phyloP scores from a whole-genome alignment of 2,797 vertebrate genomes.

The Pangasius larnaudii region DNA sequence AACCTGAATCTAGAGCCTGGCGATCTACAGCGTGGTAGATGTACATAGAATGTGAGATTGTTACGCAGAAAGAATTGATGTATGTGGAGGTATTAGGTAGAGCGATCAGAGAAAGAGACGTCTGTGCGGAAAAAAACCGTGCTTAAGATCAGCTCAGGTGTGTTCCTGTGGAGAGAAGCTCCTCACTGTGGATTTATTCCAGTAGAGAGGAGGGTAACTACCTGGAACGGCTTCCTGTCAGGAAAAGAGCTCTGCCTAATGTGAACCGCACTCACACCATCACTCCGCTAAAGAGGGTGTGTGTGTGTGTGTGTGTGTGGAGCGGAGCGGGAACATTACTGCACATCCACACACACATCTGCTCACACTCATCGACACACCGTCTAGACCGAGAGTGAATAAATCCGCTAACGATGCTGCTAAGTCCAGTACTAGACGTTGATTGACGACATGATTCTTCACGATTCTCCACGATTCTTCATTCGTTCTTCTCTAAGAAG shows the following conservation, averaged over 20 bases:
- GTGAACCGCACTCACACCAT: slow-evolving; percentile 41
- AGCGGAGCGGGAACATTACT: slow-evolving; percentile 28
- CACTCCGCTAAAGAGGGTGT: slow-evolving; percentile 26
- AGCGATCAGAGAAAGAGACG: slow-evolving; percentile 31
- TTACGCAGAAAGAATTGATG: not conserved
- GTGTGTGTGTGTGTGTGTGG: slow-evolving; percentile 14
- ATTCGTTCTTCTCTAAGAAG: not conserved
- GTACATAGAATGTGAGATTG: not conserved
- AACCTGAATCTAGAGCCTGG: not conserved
- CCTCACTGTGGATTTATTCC: slow-evolving; percentile 51
- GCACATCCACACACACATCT: not conserved
- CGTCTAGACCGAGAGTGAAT: not conserved
- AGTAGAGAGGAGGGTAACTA: slow-evolving; percentile 58
- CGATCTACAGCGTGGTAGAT: not conserved
- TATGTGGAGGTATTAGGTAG: not conserved
- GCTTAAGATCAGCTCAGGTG: slow-evolving; percentile 45
- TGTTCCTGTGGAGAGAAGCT: slow-evolving; percentile 45
- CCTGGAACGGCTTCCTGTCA: slow-evolving; percentile 60
- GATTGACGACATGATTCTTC: not conserved
- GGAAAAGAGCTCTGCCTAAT: slow-evolving; percentile 50
- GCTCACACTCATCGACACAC: not conserved
- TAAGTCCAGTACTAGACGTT: not conserved
- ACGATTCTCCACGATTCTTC: not conserved
- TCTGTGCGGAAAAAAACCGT: slow-evolving; percentile 42
- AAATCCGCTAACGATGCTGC: not conserved